A percentile compares a stretch with the other conserved stretches of the same genome.
Conservation (phyloP, 1,140 invertebrate genomes). For the Sycophila sp. region DNA sequence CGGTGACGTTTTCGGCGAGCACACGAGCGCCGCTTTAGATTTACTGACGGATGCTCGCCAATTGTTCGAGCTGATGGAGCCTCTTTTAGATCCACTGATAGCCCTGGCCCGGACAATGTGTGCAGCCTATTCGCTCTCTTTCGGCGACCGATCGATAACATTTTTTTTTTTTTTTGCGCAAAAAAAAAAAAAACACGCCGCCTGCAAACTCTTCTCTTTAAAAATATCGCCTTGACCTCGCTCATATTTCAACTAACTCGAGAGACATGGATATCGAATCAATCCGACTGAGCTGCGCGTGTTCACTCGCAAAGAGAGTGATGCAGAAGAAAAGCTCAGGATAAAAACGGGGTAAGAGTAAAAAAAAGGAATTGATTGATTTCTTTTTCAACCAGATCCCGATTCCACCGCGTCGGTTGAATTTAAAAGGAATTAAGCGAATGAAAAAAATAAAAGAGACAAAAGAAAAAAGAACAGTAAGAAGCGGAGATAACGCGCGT, state of each 20-base stretch:
- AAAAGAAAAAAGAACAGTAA: background rate
- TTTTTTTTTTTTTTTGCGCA: background rate
- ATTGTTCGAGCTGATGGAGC: background rate
- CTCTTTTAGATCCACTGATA: background rate
- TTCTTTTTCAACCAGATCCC: background rate
- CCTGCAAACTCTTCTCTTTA: background rate
- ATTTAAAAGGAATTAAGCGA: background rate
- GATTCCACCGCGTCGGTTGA: background rate
- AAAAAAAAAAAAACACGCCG: background rate
- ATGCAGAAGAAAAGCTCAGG: background rate
- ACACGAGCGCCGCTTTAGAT: background rate
- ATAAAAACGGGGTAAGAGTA: background rate
- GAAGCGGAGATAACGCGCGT: background rate
- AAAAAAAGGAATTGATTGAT: slow-evolving; percentile 11
- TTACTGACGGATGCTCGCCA: slow-evolving; percentile 7
- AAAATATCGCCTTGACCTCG: background rate
- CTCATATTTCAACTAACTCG: background rate
- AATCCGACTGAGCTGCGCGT: background rate
- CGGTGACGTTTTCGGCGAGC: slow-evolving; percentile 4
- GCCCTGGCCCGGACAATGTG: no score
- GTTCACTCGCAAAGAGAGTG: no score
- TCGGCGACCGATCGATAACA: background rate
- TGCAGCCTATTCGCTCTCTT: background rate
- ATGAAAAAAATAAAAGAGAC: no score
- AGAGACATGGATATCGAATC: no score